Percentiles rank a stretch among this genome's conserved stretches.
Evolutionary conservation across 2,888 invertebrate genomes (phyloP).

Genomic region (Drosophila cracens): DNA sequence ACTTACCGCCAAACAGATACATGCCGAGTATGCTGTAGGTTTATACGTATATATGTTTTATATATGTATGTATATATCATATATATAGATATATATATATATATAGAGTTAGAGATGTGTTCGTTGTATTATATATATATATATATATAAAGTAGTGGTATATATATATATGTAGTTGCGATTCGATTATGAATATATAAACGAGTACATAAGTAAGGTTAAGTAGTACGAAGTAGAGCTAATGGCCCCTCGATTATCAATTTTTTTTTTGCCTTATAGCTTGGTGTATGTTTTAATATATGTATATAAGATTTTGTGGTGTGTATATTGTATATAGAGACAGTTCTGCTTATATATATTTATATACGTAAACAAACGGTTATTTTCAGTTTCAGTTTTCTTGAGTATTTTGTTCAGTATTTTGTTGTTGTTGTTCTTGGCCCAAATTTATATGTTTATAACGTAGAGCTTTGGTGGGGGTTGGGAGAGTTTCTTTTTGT

Average conservation of each 20-base stretch:
- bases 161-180: constrained; percentile 30
- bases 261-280: constrained; percentile 11
- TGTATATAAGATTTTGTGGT: constrained; percentile 23
- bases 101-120: constrained; percentile 16
- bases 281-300: constrained; percentile 1
- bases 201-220: constrained; percentile 19
- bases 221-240: constrained; percentile 21
- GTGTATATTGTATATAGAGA: constrained; percentile 16
- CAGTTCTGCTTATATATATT: constrained; percentile 9
- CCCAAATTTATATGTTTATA: constrained; percentile 13
- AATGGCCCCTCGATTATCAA: constrained; percentile 9
- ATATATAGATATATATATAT: constrained; percentile 37
- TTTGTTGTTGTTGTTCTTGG: constrained; percentile 13
- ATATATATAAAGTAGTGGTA: constrained; percentile 27
- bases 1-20: constrained; percentile 99
- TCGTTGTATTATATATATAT: constrained; percentile 16
- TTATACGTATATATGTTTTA: constrained; percentile 68
- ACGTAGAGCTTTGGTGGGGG: constrained; percentile 8
- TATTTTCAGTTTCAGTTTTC: constrained; percentile 4
- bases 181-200: constrained; percentile 30
- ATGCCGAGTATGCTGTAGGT: constrained; percentile 97
- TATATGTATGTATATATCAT: constrained; percentile 54
- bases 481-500: constrained; percentile 31
- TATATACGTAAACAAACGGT: constrained; percentile 23
- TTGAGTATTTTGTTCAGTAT: constrained; percentile 13